Conservation (phyloP, 2,113 vertebrate species). For the Seriola aureovittata region DNA sequence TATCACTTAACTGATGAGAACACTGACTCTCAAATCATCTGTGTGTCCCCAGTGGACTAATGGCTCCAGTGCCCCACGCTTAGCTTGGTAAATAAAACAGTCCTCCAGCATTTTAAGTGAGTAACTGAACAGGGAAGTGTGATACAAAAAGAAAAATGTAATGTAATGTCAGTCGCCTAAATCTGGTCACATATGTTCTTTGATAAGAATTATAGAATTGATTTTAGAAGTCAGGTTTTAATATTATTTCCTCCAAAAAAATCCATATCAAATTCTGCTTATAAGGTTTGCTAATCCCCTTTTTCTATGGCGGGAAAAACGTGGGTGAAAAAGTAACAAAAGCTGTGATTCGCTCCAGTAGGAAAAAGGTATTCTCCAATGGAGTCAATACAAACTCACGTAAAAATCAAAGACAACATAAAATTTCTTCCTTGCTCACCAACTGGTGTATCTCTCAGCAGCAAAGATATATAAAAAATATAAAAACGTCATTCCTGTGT, state of each 20-base stretch:
- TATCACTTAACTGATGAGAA: slow-evolving; percentile 8
- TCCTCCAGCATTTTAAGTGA: not conserved
- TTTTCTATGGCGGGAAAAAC: not conserved
- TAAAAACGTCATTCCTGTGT: too few relatives aligned
- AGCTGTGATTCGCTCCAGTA: not conserved
- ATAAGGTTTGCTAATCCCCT: not conserved
- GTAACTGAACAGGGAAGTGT: not conserved
- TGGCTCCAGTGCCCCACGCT: not conserved
- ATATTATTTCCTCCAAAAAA: not conserved
- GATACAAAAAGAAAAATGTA: not conserved
- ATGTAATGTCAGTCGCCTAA: not conserved
- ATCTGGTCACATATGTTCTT: not conserved
- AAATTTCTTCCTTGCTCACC: not conserved
- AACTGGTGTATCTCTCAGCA: too few relatives aligned
- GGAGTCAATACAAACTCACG: not conserved
- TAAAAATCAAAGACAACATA: not conserved
- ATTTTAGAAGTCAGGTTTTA: not conserved
- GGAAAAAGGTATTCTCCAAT: not conserved
- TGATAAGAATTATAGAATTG: not conserved
- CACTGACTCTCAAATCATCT: slow-evolving; percentile 3
- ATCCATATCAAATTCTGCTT: not conserved
- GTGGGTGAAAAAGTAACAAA: not conserved
- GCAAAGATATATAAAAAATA: too few relatives aligned
- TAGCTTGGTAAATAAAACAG: slow-evolving; percentile 9
- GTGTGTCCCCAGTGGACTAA: not conserved